Evolutionary conservation across 2,113 vertebrate genomes (phyloP).

Genomic region (Loxodonta africana): DNA sequence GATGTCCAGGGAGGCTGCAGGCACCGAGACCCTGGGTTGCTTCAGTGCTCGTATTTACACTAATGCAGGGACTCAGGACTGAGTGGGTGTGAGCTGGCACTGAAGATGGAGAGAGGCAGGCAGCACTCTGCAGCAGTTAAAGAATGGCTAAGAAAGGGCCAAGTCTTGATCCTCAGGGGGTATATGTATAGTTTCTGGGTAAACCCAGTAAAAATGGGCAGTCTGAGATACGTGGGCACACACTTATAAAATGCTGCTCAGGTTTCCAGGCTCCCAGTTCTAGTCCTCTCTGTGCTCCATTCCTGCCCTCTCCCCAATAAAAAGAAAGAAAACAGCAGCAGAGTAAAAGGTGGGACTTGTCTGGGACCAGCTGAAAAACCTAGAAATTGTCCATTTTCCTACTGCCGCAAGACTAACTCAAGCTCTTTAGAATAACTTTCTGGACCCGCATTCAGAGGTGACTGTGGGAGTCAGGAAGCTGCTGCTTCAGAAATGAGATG

Average conservation of each 20-base stretch:
- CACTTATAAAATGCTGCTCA: slow-evolving; percentile 10
- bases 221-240: not conserved
- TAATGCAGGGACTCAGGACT: slow-evolving; percentile 66
- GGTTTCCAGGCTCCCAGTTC: not conserved
- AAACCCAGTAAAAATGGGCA: no score
- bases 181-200: not conserved
- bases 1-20: slow-evolving; percentile 34
- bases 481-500: slow-evolving; percentile 23
- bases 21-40: slow-evolving; percentile 48
- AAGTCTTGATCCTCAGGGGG: slow-evolving; percentile 46
- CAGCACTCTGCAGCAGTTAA: slow-evolving; percentile 76
- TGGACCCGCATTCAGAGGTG: not conserved
- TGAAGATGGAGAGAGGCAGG: slow-evolving; percentile 63
- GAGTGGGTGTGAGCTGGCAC: slow-evolving; percentile 81
- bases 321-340: slow-evolving; percentile 56
- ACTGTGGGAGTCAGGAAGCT: not conserved
- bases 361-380: slow-evolving; percentile 45
- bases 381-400: not conserved
- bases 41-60: slow-evolving; percentile 32
- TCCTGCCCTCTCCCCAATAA: not conserved
- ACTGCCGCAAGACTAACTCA: not conserved
- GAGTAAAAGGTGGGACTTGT: slow-evolving; percentile 72
- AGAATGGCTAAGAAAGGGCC: slow-evolving; percentile 59
- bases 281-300: not conserved
- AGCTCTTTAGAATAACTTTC: slow-evolving; percentile 43